These are phyloP conservation scores for Tragelaphus oryx DNA, from an alignment of 2,797 vertebrate species.

Conservation along the genomic window DNA sequence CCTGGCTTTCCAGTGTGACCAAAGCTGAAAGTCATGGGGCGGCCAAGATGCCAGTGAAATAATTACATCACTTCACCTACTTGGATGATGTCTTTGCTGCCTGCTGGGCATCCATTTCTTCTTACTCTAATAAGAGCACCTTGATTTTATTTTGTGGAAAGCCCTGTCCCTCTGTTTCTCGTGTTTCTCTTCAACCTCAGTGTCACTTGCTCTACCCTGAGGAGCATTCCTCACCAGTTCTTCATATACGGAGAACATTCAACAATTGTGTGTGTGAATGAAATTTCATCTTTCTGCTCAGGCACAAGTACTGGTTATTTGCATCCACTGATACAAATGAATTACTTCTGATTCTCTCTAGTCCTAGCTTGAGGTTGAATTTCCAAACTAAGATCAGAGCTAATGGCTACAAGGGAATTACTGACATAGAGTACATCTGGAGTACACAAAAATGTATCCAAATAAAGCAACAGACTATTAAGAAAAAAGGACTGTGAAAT, in stretches of 20 bases:
- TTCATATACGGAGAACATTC: neutral
- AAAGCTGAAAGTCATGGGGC: neutral
- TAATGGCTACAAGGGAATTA: neutral
- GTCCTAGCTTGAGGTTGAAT: neutral
- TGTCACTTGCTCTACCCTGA: neutral
- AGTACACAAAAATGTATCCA: neutral
- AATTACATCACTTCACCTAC: neutral
- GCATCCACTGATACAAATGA: neutral
- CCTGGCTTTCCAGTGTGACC: neutral
- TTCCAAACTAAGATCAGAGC: neutral
- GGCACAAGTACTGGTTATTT: neutral
- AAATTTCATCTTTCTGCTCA: neutral
- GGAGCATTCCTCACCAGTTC: neutral
- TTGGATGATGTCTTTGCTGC: neutral
- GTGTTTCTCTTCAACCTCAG: neutral
- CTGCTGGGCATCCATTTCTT: neutral
- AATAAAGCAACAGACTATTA: neutral
- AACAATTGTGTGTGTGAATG: neutral
- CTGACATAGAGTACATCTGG: neutral
- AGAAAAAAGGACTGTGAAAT: neutral
- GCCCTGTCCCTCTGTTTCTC: neutral
- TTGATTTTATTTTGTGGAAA: neutral
- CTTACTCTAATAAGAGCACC: neutral
- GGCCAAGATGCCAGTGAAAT: neutral
- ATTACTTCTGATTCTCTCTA: neutral